phyloP scores from a whole-genome alignment of 2,888 invertebrate species.

The Boloria selene region DNA sequence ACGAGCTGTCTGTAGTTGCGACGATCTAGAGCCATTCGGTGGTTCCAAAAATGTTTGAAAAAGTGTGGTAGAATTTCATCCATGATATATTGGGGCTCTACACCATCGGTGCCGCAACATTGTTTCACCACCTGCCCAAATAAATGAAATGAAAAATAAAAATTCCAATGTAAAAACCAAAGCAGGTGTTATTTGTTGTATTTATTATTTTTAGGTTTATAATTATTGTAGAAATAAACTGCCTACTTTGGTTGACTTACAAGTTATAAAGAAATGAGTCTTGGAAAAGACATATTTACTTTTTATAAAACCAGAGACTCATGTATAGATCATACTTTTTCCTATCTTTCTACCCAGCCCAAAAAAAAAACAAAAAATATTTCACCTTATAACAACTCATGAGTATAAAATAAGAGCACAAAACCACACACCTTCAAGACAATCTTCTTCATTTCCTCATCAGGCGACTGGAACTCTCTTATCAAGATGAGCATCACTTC shows the following conservation, averaged over 20 bases:
- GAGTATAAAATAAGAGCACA: neutral
- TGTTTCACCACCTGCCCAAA: slow-evolving; percentile 95
- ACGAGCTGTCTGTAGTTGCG: slow-evolving; percentile 99
- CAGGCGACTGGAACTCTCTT: slow-evolving; percentile 99
- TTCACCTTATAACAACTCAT: too few species aligned
- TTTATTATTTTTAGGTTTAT: too few species aligned
- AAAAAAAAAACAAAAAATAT: too few species aligned
- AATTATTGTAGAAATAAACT: too few species aligned
- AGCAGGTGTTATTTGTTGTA: too few species aligned
- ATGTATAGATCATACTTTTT: too few species aligned
- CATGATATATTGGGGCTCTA: slow-evolving; percentile 99
- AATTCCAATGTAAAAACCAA: too few species aligned
- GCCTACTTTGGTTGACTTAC: too few species aligned
- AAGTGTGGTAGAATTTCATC: slow-evolving; percentile 99
- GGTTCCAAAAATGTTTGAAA: slow-evolving; percentile 99
- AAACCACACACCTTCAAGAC: slow-evolving; percentile 90
- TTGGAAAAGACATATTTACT: too few species aligned
- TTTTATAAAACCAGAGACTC: too few species aligned
- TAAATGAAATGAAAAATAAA: neutral
- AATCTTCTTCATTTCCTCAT: slow-evolving; percentile 99
- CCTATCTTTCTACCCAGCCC: too few species aligned
- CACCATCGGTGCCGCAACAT: slow-evolving; percentile 99
- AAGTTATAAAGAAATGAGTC: too few species aligned
- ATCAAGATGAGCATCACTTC: slow-evolving; percentile 99
- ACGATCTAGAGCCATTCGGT: slow-evolving; percentile 99